Conservation (phyloP, 2,888 invertebrate species). For the Erebia epiphron region DNA sequence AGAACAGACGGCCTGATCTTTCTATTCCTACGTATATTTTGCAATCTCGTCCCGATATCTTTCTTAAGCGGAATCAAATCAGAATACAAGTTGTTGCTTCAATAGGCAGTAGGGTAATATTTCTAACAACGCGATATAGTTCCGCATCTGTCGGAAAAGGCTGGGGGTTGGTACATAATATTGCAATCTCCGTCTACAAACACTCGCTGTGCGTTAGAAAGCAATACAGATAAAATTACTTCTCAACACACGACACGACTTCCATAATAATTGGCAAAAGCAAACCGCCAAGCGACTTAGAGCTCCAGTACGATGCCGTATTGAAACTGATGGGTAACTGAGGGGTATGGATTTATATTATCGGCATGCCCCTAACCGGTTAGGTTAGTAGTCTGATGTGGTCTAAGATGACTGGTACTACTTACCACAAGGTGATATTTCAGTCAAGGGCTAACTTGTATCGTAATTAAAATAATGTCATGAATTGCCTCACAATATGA, state of each 20-base stretch:
- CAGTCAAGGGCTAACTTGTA: too few species aligned
- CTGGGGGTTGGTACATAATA: slow-evolving; percentile 73
- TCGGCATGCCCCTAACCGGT: too few species aligned
- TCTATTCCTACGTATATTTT: slow-evolving; percentile 9
- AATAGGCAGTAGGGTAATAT: slow-evolving; percentile 64
- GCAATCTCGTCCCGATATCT: slow-evolving; percentile 24
- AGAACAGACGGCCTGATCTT: neutral
- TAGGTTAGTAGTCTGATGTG: too few species aligned
- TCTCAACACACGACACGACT: slow-evolving; percentile 24
- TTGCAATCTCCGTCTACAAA: slow-evolving; percentile 76
- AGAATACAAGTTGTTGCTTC: slow-evolving; percentile 43
- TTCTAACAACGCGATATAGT: slow-evolving; percentile 58
- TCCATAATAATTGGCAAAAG: neutral
- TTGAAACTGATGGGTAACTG: too few species aligned
- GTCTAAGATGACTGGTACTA: too few species aligned
- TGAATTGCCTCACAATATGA: too few species aligned
- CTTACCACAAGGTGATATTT: too few species aligned
- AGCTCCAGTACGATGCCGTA: too few species aligned
- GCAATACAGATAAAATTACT: slow-evolving; percentile 51
- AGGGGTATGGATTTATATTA: too few species aligned
- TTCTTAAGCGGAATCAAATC: slow-evolving; percentile 39
- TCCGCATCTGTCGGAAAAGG: slow-evolving; percentile 59
- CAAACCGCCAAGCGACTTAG: too few species aligned
- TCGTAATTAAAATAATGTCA: too few species aligned
- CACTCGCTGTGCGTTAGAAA: slow-evolving; percentile 66